Evolutionary conservation across 2,888 invertebrate genomes (phyloP).

Genomic region (Cantharis flavilabris): DNA sequence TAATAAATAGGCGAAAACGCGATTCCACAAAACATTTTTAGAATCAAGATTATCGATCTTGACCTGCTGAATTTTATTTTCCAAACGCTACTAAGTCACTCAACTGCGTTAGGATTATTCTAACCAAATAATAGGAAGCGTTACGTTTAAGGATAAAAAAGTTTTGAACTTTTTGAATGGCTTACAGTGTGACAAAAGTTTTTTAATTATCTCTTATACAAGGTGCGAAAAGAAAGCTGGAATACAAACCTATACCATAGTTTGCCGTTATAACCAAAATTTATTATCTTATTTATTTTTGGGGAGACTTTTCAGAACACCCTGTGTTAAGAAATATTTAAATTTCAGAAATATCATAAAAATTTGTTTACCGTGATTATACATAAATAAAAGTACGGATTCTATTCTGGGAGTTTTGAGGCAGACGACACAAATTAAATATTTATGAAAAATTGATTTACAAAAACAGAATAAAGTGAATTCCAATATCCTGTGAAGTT

Average conservation of each 20-base stretch:
- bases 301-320: too few species aligned
- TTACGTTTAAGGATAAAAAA: background rate
- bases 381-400: background rate
- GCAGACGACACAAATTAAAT: background rate
- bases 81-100: background rate
- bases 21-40: background rate
- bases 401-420: background rate
- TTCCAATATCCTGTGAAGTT: background rate
- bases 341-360: background rate
- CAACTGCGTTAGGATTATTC: background rate
- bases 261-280: too few species aligned
- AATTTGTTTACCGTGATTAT: background rate
- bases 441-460: background rate
- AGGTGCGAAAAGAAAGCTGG: too few species aligned
- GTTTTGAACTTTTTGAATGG: background rate
- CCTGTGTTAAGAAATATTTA: too few species aligned
- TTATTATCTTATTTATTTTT: too few species aligned
- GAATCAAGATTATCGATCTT: background rate
- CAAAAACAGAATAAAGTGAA: background rate
- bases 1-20: background rate
- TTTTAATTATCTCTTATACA: background rate
- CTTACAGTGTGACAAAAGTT: background rate
- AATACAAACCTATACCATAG: too few species aligned
- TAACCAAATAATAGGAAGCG: background rate
- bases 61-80: background rate